Conservation (phyloP, 2,797 vertebrate genomes). For the Buceros bicornis region DNA sequence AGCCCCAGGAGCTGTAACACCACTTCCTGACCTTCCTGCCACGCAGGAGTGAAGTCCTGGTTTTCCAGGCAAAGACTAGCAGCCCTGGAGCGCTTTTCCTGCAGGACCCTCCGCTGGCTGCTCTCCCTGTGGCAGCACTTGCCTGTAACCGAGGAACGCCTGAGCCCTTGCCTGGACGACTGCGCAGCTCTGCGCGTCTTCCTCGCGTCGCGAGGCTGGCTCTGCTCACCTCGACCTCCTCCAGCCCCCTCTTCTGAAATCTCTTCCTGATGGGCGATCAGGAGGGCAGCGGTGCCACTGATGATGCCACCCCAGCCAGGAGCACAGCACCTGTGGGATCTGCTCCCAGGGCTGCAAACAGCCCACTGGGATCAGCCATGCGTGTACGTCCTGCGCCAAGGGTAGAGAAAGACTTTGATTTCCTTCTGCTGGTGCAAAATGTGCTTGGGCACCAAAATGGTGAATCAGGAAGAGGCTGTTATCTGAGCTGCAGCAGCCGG, state of each 20-base stretch:
- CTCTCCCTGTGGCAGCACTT: not conserved
- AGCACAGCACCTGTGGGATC: not conserved
- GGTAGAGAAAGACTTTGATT: not conserved
- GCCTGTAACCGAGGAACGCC: not conserved
- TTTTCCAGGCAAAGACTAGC: not conserved
- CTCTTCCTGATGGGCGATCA: accelerated
- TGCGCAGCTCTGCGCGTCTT: accelerated
- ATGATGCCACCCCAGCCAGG: not conserved
- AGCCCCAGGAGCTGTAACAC: not conserved
- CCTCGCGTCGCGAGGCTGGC: not conserved
- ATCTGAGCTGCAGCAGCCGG: not conserved
- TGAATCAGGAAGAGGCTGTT: not conserved
- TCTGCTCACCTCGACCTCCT: not conserved
- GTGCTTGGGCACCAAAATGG: not conserved
- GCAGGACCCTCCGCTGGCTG: not conserved
- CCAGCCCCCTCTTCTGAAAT: not conserved
- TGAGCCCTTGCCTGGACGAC: accelerated
- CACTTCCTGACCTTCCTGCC: accelerated
- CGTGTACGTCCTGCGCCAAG: not conserved
- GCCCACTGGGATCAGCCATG: not conserved
- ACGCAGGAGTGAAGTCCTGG: accelerated
- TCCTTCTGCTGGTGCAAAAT: not conserved
- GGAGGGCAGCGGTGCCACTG: not conserved
- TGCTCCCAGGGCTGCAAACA: not conserved
- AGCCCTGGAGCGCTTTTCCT: not conserved